A percentile compares a stretch with the other conserved stretches of the same genome.
Conservation (phyloP, 2,888 invertebrate genomes). For the Syrphus vitripennis region DNA sequence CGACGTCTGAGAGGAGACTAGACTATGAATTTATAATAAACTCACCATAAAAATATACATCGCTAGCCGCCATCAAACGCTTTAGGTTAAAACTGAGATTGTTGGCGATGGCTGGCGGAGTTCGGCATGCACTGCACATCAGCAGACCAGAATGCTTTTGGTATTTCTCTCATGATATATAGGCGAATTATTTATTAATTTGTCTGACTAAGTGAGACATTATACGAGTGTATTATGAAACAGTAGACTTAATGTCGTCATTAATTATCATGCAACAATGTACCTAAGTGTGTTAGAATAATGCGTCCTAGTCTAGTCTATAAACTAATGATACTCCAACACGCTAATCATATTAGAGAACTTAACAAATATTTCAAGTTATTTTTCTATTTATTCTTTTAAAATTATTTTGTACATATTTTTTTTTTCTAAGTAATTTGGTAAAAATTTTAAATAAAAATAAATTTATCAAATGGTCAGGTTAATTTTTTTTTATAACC, state of each 20-base stretch:
- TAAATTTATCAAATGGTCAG: no score
- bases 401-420: not conserved
- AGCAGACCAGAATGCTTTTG: slow-evolving; percentile 28
- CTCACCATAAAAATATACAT: not conserved
- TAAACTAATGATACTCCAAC: slow-evolving; percentile 25
- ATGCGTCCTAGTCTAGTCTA: slow-evolving; percentile 6
- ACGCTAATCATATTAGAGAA: slow-evolving; percentile 1
- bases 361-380: not conserved
- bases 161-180: slow-evolving; percentile 60
- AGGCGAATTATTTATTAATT: slow-evolving; percentile 68
- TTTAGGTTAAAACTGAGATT: slow-evolving; percentile 35
- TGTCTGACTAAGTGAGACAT: slow-evolving; percentile 66
- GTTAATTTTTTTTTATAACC: no score
- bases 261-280: slow-evolving; percentile 48
- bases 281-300: slow-evolving; percentile 8
- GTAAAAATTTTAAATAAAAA: no score
- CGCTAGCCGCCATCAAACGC: slow-evolving; percentile 13
- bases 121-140: not conserved
- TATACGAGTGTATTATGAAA: slow-evolving; percentile 55
- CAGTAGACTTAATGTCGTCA: slow-evolving; percentile 64
- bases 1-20: slow-evolving; percentile 39
- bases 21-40: slow-evolving; percentile 66
- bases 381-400: not conserved
- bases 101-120: not conserved
- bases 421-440: no score